phyloP scores from a whole-genome alignment of 2,113 vertebrate genomes.

The Chionodraco myersi region DNA sequence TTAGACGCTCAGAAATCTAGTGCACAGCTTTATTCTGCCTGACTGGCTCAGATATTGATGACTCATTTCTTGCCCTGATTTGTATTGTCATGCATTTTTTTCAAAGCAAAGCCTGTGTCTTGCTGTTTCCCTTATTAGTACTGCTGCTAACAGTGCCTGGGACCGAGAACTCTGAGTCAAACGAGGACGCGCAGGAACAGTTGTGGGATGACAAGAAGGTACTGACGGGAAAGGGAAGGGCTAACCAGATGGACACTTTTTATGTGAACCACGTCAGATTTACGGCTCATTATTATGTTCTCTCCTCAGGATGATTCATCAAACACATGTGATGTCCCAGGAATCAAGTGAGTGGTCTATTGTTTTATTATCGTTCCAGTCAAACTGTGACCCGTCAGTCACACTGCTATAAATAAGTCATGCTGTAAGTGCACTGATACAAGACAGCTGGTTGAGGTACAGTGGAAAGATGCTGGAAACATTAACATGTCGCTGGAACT shows the following conservation, averaged over 20 bases:
- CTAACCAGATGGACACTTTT: neutral
- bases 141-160: conserved; percentile 93
- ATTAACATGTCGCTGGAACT: neutral
- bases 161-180: conserved; percentile 88
- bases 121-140: conserved; percentile 82
- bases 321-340: conserved; percentile 95
- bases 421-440: neutral
- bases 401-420: conserved; percentile 8
- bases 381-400: neutral
- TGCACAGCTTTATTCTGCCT: conserved; percentile 55
- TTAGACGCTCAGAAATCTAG: conserved; percentile 57
- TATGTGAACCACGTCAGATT: neutral
- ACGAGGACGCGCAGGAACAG: conserved; percentile 87
- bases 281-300: conserved; percentile 28
- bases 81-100: conserved; percentile 52
- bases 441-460: conserved; percentile 1
- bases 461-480: neutral
- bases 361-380: conserved; percentile 8
- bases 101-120: conserved; percentile 53
- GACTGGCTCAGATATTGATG: conserved; percentile 62
- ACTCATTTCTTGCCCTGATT: conserved; percentile 64
- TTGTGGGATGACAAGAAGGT: conserved; percentile 95
- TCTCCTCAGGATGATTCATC: conserved; percentile 86
- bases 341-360: conserved; percentile 94
- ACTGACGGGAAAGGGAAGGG: conserved; percentile 37